A percentile compares a stretch with the other conserved stretches of the same genome.
Conservation (phyloP, 2,113 vertebrate species). For the Larimichthys crocea region DNA sequence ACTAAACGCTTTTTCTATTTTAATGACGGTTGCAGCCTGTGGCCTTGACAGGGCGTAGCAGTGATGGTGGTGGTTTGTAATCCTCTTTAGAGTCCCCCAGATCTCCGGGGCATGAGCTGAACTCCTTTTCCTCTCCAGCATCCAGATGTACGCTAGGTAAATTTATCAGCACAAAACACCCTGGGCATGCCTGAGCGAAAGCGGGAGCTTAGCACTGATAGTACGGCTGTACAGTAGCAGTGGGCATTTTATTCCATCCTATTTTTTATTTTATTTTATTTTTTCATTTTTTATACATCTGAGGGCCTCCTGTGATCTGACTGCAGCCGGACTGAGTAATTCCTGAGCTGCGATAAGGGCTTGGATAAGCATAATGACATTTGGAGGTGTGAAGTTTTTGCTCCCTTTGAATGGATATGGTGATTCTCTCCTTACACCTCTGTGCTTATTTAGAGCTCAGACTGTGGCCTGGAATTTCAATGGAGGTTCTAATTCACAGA, state of each 20-base stretch:
- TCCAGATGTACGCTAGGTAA: constrained; percentile 44
- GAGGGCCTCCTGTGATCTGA: constrained; percentile 67
- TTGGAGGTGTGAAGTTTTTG: constrained; percentile 78
- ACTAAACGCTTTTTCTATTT: too few species aligned
- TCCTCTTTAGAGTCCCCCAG: constrained; percentile 41
- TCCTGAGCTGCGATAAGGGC: constrained; percentile 74
- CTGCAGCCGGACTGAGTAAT: constrained; percentile 68
- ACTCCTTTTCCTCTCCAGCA: constrained; percentile 38
- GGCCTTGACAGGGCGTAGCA: constrained; percentile 16
- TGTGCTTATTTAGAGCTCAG: constrained; percentile 75
- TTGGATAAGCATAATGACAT: constrained; percentile 80
- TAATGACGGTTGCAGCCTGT: background rate
- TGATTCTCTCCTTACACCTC: constrained; percentile 73
- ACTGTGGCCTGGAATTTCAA: constrained; percentile 80
- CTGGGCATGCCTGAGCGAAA: constrained; percentile 55
- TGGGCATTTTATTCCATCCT: constrained; percentile 65
- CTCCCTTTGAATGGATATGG: constrained; percentile 75
- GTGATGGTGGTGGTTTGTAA: constrained; percentile 39
- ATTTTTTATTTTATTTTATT: constrained; percentile 64
- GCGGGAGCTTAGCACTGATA: constrained; percentile 56
- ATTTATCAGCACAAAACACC: constrained; percentile 73
- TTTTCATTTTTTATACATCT: constrained; percentile 58
- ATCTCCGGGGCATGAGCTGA: constrained; percentile 30
- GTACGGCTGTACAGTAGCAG: constrained; percentile 55
- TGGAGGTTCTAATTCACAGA: constrained; percentile 61